A percentile compares a stretch with the other conserved stretches of the same genome.
These are phyloP conservation scores for Ochotona curzoniae DNA, from an alignment of 2,113 vertebrate genomes.

Conservation along the genomic window DNA sequence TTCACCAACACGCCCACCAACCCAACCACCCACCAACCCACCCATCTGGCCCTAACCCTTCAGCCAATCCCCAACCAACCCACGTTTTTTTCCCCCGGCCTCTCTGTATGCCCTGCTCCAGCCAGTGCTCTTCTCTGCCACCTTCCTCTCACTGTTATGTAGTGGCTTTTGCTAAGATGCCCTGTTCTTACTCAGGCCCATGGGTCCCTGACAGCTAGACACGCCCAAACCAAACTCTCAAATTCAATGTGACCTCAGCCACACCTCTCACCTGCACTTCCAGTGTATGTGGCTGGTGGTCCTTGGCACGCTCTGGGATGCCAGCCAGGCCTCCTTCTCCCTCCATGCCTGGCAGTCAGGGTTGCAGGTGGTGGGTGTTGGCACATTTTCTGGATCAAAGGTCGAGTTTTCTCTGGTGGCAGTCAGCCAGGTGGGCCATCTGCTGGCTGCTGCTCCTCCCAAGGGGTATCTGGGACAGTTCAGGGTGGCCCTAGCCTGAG, in stretches of 20 bases:
- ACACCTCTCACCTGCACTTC: not conserved
- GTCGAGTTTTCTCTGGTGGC: no score
- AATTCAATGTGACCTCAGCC: not conserved
- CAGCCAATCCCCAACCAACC: no score
- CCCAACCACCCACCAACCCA: no score
- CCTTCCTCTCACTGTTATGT: rapidly evolving
- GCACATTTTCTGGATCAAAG: not conserved
- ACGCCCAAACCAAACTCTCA: rapidly evolving
- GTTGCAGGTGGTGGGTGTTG: rapidly evolving
- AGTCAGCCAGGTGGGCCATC: rapidly evolving
- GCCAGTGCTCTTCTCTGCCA: rapidly evolving
- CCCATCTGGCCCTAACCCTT: no score
- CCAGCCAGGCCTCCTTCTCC: no score
- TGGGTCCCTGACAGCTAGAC: not conserved
- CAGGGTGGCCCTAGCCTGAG: not conserved
- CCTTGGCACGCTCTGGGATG: not conserved
- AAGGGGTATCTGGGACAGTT: not conserved
- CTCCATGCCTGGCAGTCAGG: not conserved
- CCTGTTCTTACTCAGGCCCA: not conserved
- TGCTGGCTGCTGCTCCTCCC: no score
- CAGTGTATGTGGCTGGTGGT: not conserved
- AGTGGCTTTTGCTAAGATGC: not conserved
- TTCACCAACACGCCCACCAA: no score
- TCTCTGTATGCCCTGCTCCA: rapidly evolving
- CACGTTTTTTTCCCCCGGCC: not conserved